Conservation (phyloP, 2,113 vertebrate species). For the Sitta europaea region DNA sequence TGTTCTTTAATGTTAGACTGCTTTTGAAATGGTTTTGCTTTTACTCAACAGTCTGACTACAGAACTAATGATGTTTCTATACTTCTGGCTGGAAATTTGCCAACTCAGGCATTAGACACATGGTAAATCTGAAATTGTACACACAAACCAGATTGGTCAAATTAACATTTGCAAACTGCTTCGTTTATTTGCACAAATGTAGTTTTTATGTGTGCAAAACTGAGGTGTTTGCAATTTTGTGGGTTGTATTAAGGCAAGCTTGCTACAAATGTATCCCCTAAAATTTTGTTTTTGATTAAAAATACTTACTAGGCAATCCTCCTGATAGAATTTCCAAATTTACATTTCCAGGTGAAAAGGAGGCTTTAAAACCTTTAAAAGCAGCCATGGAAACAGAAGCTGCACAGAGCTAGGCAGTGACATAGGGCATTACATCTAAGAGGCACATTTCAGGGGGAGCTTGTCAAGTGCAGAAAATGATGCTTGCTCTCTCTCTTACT, state of each 20-base stretch:
- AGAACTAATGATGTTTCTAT: not conserved
- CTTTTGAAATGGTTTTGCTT: not conserved
- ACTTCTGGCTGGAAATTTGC: not conserved
- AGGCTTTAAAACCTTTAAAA: conserved; percentile 56
- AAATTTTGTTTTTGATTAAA: conserved; percentile 60
- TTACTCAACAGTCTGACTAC: not conserved
- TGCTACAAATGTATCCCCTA: not conserved
- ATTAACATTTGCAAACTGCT: not conserved
- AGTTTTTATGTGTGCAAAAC: not conserved
- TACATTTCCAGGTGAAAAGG: conserved; percentile 63
- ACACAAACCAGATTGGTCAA: conserved; percentile 3
- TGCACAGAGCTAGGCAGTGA: conserved; percentile 44
- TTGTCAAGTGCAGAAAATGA: conserved; percentile 57
- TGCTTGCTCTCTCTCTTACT: not conserved
- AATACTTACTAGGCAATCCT: conserved; percentile 47
- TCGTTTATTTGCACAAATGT: conserved; percentile 14
- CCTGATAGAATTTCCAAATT: conserved; percentile 38
- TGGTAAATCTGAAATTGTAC: not conserved
- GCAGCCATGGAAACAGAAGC: conserved; percentile 63
- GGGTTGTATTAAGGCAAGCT: not conserved
- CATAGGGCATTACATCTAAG: conserved; percentile 59
- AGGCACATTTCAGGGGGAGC: conserved; percentile 52
- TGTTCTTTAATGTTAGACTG: not conserved
- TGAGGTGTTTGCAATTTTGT: conserved; percentile 40
- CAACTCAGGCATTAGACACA: not conserved